Evolutionary conservation across 2,113 vertebrate species (phyloP).

Genomic region (Camelus dromedarius): DNA sequence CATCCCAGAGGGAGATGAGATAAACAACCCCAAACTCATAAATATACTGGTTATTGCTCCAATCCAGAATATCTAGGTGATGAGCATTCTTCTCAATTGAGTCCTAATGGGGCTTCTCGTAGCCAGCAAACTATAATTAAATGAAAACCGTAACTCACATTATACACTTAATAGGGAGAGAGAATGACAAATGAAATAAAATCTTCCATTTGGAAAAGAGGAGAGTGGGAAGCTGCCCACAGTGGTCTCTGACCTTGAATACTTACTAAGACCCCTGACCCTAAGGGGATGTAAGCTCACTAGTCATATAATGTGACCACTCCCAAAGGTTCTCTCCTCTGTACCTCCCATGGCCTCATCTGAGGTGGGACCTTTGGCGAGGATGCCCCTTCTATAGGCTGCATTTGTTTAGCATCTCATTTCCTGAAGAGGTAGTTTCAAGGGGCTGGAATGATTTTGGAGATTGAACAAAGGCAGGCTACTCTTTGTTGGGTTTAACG

Average conservation of each 20-base stretch:
- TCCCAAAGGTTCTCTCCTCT: neutral
- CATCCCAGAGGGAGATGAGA: neutral
- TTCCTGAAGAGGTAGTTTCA: neutral
- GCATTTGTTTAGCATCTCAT: neutral
- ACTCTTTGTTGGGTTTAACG: neutral
- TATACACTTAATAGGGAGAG: neutral
- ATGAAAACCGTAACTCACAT: neutral
- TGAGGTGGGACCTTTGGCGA: neutral
- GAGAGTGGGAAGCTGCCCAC: neutral
- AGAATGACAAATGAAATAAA: neutral
- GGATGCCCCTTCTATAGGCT: neutral
- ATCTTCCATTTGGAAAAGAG: neutral
- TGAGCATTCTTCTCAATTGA: neutral
- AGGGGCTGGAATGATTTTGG: neutral
- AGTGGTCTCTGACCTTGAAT: neutral
- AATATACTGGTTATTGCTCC: neutral
- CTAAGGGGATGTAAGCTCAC: neutral
- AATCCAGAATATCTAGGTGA: neutral
- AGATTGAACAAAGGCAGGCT: neutral
- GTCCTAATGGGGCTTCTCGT: neutral
- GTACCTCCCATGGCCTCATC: neutral
- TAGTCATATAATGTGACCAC: neutral
- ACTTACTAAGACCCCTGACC: neutral
- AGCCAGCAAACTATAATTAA: neutral
- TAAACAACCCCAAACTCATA: neutral